These are phyloP conservation scores for Apteryx mantelli DNA, from an alignment of 2,113 vertebrate genomes.

Conservation along the genomic window DNA sequence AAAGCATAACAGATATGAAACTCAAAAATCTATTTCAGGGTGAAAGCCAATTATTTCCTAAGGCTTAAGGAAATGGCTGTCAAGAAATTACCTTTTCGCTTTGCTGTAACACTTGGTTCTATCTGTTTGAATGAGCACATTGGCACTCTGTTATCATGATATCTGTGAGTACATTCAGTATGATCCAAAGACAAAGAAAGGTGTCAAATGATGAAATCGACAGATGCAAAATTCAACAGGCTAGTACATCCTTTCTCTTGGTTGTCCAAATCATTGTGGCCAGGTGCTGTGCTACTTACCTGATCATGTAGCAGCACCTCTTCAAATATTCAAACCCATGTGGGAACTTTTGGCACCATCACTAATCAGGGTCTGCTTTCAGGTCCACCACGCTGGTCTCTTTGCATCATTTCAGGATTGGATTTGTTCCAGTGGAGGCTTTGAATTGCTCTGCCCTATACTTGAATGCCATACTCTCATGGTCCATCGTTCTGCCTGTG, in stretches of 20 bases:
- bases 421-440: neutral
- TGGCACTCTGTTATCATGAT: neutral
- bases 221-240: neutral
- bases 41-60: slow-evolving; percentile 7
- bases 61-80: neutral
- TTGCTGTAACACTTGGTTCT: neutral
- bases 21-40: neutral
- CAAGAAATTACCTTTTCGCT: slow-evolving; percentile 6
- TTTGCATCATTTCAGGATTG: neutral
- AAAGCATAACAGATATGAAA: neutral
- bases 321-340: neutral
- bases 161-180: neutral
- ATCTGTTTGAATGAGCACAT: neutral
- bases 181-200: neutral
- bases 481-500: neutral
- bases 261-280: neutral
- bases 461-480: neutral
- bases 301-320: neutral
- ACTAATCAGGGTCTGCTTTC: neutral
- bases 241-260: neutral
- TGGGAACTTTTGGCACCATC: neutral
- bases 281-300: neutral
- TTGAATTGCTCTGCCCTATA: neutral
- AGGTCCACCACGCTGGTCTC: neutral
- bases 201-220: neutral